Percentiles rank a stretch among this genome's conserved stretches.
Conservation (phyloP, 2,797 vertebrate genomes). For the Meda fulgida region DNA sequence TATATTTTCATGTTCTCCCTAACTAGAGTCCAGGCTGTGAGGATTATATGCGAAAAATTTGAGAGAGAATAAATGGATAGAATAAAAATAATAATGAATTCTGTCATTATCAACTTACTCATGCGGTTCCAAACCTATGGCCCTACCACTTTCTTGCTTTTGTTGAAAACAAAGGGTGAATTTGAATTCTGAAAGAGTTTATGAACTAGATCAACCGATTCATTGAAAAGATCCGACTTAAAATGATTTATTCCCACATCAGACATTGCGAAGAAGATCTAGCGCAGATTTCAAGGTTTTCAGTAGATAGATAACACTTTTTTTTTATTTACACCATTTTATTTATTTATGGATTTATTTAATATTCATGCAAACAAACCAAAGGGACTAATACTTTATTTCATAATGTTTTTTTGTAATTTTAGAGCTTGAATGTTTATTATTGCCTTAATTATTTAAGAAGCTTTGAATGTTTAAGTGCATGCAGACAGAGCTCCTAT, state of each 20-base stretch:
- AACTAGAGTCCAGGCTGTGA: constrained; percentile 13
- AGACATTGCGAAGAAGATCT: not conserved
- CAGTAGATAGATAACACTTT: too few relatives aligned
- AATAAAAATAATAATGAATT: not conserved
- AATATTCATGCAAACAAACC: not conserved
- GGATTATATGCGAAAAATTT: constrained; percentile 24
- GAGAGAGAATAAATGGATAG: not conserved
- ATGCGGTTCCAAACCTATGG: not conserved
- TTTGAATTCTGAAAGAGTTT: too few relatives aligned
- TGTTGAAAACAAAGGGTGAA: not conserved
- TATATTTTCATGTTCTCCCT: not conserved
- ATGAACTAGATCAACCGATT: not conserved
- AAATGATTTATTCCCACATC: not conserved
- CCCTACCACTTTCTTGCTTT: not conserved
- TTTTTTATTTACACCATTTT: too few relatives aligned
- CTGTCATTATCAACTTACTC: not conserved
- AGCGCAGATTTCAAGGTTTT: not conserved
- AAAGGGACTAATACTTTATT: not conserved
- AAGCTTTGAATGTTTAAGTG: not conserved
- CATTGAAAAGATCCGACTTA: not conserved
- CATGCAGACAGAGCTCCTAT: not conserved
- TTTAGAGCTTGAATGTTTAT: too few relatives aligned
- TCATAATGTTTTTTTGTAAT: not conserved
- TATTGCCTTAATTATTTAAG: not conserved
- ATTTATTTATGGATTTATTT: too few relatives aligned